Evolutionary conservation across 1,140 invertebrate species (phyloP).

Genomic region (Pemphigus obesinymphae): DNA sequence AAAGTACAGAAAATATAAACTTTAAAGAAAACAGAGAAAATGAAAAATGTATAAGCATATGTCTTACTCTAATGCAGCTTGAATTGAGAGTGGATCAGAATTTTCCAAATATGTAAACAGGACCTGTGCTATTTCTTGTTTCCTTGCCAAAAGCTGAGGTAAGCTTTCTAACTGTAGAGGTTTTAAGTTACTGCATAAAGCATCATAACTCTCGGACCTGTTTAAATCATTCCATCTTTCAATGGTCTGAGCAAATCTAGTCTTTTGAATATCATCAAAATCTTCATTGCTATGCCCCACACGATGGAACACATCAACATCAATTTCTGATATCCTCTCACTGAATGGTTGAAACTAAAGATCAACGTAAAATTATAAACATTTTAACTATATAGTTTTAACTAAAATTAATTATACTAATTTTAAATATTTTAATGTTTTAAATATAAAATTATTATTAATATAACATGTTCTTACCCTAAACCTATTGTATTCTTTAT

Average conservation of each 20-base stretch:
- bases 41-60: neutral
- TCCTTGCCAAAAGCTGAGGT: slow-evolving; percentile 26
- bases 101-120: slow-evolving; percentile 19
- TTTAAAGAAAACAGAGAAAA: neutral
- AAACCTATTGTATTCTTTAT: slow-evolving; percentile 76
- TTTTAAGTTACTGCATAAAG: slow-evolving; percentile 66
- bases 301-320: slow-evolving; percentile 73
- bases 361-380: slow-evolving; percentile 47
- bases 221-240: slow-evolving; percentile 83
- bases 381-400: slow-evolving; percentile 17
- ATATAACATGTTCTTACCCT: slow-evolving; percentile 57
- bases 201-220: slow-evolving; percentile 72
- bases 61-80: slow-evolving; percentile 70
- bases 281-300: slow-evolving; percentile 67
- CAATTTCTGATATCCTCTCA: slow-evolving; percentile 74
- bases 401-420: neutral
- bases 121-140: slow-evolving; percentile 16
- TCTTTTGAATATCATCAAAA: slow-evolving; percentile 62
- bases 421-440: slow-evolving; percentile 27
- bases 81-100: slow-evolving; percentile 24
- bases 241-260: slow-evolving; percentile 74
- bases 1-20: neutral
- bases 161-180: slow-evolving; percentile 61
- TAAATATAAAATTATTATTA: slow-evolving; percentile 14
- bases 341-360: slow-evolving; percentile 81